Evolutionary conservation across 2,113 vertebrate genomes (phyloP).

Genomic region (Genyomyrus donnyi): DNA sequence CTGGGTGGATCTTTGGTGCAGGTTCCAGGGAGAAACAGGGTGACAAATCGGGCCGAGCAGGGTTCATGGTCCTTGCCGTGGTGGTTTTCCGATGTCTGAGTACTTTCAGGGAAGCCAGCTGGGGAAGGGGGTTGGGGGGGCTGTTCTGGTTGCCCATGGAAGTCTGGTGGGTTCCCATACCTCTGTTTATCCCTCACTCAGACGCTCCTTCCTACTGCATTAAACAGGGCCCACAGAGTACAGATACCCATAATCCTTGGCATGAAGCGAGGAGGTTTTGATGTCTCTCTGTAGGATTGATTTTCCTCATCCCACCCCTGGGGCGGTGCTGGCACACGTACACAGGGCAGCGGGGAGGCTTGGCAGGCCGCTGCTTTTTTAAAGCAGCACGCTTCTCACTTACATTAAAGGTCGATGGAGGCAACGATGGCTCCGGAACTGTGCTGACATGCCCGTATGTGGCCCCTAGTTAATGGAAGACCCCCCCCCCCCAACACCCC

Average conservation of each 20-base stretch:
- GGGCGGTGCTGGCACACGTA: background rate
- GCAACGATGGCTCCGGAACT: background rate
- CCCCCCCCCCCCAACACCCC: background rate
- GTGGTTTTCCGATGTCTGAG: background rate
- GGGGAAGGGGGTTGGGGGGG: too few species aligned
- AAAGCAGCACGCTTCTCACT: background rate
- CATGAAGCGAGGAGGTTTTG: slow-evolving; percentile 14
- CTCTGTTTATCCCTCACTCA: background rate
- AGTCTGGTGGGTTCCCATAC: background rate
- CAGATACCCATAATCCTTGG: slow-evolving; percentile 24
- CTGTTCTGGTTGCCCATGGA: background rate
- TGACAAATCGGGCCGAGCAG: background rate
- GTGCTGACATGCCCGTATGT: background rate
- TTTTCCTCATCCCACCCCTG: slow-evolving; percentile 5
- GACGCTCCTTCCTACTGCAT: slow-evolving; percentile 13
- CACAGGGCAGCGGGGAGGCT: background rate
- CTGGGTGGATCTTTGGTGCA: background rate
- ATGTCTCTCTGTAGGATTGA: slow-evolving; percentile 19
- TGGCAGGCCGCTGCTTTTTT: background rate
- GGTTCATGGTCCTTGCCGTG: background rate
- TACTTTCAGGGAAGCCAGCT: too few species aligned
- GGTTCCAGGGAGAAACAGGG: background rate
- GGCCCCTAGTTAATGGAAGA: background rate
- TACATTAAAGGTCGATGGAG: background rate
- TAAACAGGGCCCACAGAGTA: slow-evolving; percentile 25